Evolutionary conservation across 1,140 invertebrate species (phyloP).

Genomic region (Bombus cullumanus): DNA sequence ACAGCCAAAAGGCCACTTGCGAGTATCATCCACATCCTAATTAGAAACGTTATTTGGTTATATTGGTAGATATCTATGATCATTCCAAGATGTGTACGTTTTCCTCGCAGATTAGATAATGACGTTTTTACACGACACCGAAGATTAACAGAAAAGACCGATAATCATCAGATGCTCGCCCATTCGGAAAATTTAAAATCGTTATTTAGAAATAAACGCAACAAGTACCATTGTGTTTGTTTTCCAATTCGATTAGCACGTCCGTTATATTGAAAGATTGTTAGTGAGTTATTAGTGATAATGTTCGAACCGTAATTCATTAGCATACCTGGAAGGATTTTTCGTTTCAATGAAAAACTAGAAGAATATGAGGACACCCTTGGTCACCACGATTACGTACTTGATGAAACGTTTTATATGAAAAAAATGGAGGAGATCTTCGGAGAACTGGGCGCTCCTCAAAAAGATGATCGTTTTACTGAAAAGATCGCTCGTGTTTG

Average conservation of each 20-base stretch:
- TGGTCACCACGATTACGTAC: neutral
- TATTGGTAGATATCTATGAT: neutral
- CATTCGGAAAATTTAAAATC: neutral
- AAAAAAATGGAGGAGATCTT: neutral
- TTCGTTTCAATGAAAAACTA: neutral
- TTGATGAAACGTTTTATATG: too few species aligned
- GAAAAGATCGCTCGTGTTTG: constrained; percentile 33
- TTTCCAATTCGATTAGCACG: neutral
- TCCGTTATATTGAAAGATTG: neutral
- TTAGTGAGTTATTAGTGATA: neutral
- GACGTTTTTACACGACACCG: neutral
- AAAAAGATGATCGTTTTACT: constrained; percentile 29
- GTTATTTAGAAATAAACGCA: neutral
- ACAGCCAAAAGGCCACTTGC: constrained; percentile 27
- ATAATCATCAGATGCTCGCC: neutral
- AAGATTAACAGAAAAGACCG: neutral
- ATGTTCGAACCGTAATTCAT: neutral
- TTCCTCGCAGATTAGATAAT: constrained; percentile 2
- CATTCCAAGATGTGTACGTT: neutral
- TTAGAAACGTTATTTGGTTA: constrained; percentile 11
- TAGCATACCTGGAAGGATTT: neutral
- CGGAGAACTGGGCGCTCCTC: neutral
- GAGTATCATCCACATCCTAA: constrained; percentile 54
- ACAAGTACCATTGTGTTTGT: neutral
- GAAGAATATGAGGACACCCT: neutral